Percentiles rank a stretch among this genome's conserved stretches.
phyloP scores from a whole-genome alignment of 2,888 invertebrate species.

The Synanthedon formicaeformis region DNA sequence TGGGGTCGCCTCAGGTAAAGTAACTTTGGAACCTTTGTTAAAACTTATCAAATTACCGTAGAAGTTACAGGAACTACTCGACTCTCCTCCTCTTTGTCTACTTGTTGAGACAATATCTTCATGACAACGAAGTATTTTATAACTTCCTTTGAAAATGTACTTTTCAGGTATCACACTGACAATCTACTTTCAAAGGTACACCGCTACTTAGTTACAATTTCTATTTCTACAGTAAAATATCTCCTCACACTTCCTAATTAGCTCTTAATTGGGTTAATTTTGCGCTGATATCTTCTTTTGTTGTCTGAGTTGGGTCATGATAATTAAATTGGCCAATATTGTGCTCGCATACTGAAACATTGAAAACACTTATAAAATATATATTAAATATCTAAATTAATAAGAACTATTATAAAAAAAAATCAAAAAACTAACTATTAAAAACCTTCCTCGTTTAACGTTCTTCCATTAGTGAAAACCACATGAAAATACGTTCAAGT shows the following conservation, averaged over 20 bases:
- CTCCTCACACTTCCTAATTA: too few relatives aligned
- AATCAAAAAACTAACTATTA: too few relatives aligned
- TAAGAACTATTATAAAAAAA: too few relatives aligned
- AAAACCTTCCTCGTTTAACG: too few relatives aligned
- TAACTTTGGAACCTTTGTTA: background rate
- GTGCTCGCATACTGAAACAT: background rate
- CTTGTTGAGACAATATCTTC: background rate
- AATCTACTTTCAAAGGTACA: background rate
- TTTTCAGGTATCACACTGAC: background rate
- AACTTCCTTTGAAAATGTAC: background rate
- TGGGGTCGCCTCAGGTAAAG: background rate
- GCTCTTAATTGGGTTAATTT: too few relatives aligned
- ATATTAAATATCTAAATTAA: too few relatives aligned
- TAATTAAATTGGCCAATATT: background rate
- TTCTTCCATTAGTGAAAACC: too few relatives aligned
- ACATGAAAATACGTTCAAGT: too few relatives aligned
- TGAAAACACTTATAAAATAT: background rate
- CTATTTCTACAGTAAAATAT: too few relatives aligned
- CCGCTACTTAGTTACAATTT: too few relatives aligned
- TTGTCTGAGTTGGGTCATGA: background rate
- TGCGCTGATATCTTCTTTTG: background rate
- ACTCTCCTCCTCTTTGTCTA: background rate
- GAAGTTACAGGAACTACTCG: background rate
- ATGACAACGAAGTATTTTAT: background rate
- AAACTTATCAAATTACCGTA: background rate